phyloP scores from a whole-genome alignment of 2,113 vertebrate genomes.

The Sinocyclocheilus anshuiensis region DNA sequence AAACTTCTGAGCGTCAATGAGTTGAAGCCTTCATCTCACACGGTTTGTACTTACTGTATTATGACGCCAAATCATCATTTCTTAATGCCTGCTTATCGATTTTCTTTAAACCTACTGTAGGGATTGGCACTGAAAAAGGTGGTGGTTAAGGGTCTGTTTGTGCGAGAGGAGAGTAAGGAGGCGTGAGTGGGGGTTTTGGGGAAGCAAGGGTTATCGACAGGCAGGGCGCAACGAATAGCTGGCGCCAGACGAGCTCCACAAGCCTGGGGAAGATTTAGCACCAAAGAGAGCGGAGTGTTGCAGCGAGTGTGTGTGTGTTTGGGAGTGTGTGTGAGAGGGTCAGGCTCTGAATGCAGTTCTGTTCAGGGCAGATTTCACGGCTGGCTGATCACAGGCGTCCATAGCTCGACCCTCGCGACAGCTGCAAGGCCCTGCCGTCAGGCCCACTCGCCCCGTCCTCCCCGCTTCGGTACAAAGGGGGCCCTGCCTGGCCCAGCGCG shows the following conservation, averaged over 20 bases:
- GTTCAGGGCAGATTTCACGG: slow-evolving; percentile 67
- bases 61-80: not conserved
- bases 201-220: slow-evolving; percentile 54
- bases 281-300: slow-evolving; percentile 63
- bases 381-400: slow-evolving; percentile 82
- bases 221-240: slow-evolving; percentile 74
- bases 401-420: slow-evolving; percentile 80
- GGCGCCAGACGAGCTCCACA: slow-evolving; percentile 78
- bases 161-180: slow-evolving; percentile 1
- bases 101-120: slow-evolving; percentile 16
- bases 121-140: not conserved
- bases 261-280: slow-evolving; percentile 83
- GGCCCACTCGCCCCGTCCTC: slow-evolving; percentile 60
- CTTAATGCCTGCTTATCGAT: not conserved
- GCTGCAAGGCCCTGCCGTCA: slow-evolving; percentile 81
- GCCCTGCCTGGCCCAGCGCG: slow-evolving; percentile 44
- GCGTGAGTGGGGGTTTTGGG: slow-evolving; percentile 30
- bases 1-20: not conserved
- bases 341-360: slow-evolving; percentile 79
- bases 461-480: slow-evolving; percentile 73
- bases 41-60: not conserved
- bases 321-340: slow-evolving; percentile 77
- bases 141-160: slow-evolving; percentile 2
- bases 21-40: not conserved
- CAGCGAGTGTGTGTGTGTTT: slow-evolving; percentile 59